These are phyloP conservation scores for Sardina pilchardus DNA, from an alignment of 2,113 vertebrate genomes.

Conservation along the genomic window DNA sequence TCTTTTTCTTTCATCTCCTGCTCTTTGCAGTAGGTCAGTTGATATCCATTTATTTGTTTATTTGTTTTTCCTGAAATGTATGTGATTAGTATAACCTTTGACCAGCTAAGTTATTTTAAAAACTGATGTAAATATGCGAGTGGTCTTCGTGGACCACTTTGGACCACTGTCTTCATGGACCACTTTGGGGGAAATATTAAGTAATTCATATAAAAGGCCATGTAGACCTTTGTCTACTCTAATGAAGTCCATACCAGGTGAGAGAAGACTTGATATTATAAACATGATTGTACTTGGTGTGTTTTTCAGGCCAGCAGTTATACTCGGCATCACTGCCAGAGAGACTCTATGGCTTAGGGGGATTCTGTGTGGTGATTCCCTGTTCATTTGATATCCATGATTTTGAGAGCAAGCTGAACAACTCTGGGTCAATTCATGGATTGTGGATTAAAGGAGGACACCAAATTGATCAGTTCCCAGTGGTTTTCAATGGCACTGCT, in stretches of 20 bases:
- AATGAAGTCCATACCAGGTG: too few relatives aligned
- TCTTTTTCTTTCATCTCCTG: background rate
- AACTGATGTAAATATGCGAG: background rate
- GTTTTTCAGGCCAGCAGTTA: background rate
- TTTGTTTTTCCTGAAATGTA: background rate
- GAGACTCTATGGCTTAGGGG: constrained; percentile 44
- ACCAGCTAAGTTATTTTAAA: background rate
- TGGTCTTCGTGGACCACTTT: too few relatives aligned
- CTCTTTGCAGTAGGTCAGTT: background rate
- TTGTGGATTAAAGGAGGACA: constrained; percentile 36
- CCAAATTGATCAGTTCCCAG: rapidly evolving
- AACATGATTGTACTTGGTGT: background rate
- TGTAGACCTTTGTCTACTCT: too few relatives aligned
- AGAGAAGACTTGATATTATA: background rate
- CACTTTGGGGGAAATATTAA: too few relatives aligned
- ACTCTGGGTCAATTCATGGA: rapidly evolving
- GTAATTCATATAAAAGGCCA: too few relatives aligned
- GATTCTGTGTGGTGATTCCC: constrained; percentile 57
- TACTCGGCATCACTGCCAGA: background rate
- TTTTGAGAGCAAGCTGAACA: rapidly evolving
- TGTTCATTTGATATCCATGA: constrained; percentile 36
- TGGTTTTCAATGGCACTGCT: constrained; percentile 31
- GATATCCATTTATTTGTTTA: background rate
- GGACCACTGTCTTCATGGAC: too few relatives aligned
- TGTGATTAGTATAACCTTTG: background rate